Evolutionary conservation across 2,888 invertebrate genomes (phyloP), one percentile per base, ranked within the genome.

Genomic region (Cancer borealis): DNA sequence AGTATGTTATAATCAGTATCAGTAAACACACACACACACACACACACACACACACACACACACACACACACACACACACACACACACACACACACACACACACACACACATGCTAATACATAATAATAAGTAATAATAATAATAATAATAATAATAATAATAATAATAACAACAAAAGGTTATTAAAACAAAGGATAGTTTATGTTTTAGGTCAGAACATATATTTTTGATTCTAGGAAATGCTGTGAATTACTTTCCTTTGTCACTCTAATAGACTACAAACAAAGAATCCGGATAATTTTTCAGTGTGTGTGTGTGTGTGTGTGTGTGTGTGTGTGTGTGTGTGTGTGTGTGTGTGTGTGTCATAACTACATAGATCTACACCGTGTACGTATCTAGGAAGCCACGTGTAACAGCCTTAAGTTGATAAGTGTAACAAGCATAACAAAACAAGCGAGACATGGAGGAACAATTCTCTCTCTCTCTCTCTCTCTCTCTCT

Each of bases 401-500:
- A 84, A 84, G 84, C 84, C 84, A 84, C 84, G 0, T 39, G 39
- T 84, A 39, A 84, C 84, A 84, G 84, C 84, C 39, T 21, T 84
- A 17, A 30, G 14, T 84, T 39, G 21, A 8, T 60, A 66, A 2
- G 21, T 8, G 14, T 73, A 73, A 84, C 30, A 84, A 84, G 84
- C 30, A 8, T 17, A 14, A 3, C 39, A 39, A 84, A 26, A 73
- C 21, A 73, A 73, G 26, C 73, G 49, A 26, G 47, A 88, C 8
- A 47, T 12, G 3, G 3, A 47, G n/a, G 88, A 14, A 73, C n/a
- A n/a, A n/a, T 26, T 90, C 26, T 26, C 89, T 90, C 89, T 49
- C 89, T 49, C 49, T 88, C 49, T 89, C 49, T 89, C 49, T 89
- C 49, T 89, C 90, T 90, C 90, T 49, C 90, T 60, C 90, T 90